Base-by-base conservation (phyloP, 1,140 invertebrate genomes). In the Frieseomelitta varia region DNA sequence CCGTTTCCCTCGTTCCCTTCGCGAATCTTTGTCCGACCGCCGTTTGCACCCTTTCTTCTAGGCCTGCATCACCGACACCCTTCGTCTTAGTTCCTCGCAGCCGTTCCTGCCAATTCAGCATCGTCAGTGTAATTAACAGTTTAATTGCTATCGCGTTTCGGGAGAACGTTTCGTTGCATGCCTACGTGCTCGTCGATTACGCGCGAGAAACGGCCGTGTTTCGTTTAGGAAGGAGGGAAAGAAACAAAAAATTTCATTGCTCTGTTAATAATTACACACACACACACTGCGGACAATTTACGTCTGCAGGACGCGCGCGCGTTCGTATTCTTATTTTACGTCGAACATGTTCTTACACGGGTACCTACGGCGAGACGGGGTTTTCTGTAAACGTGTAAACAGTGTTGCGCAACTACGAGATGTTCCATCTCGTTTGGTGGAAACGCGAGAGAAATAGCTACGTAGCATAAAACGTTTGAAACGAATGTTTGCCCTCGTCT, bases 101-200 rank as follows among this genome's bases (percentile, higher is more conserved):
- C 47, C 12, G 24, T 2, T 34, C 10, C 53, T 74, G 67, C 24
- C 81, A 56, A 61, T 76, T 79, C 76, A 27, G 47, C 47, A 47
- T 71, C 55, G 27, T 56, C 30, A 24, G 56, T 71, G 76, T 79
- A 84, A 84, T 84, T 84, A 84, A 84, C 75, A 61, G 55, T 84
- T 61, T 84, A 84, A 84, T 84, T 61, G 53, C 75, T 69, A 58
- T 61, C 55, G 77, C 76, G 67, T 77, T 83, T 78, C 27, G n/a
- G 27, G 11, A 21, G 74, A 27, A 61, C 51, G 47, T 30, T 30
- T 2, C 30, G n/a, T 68, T 71, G 61, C 79, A 67, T 71, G 75
- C 55, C 53, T 47, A 47, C 39, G 39, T 39, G 39, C 39, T 56
- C 0, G 53, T 24, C n/a, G 53, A 82, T 56, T 55, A 51, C 27